Evolutionary conservation across 2,113 vertebrate species (phyloP), one percentile per base, ranked within the genome.

Genomic region (Calyptommatus sinebrachiatus): DNA sequence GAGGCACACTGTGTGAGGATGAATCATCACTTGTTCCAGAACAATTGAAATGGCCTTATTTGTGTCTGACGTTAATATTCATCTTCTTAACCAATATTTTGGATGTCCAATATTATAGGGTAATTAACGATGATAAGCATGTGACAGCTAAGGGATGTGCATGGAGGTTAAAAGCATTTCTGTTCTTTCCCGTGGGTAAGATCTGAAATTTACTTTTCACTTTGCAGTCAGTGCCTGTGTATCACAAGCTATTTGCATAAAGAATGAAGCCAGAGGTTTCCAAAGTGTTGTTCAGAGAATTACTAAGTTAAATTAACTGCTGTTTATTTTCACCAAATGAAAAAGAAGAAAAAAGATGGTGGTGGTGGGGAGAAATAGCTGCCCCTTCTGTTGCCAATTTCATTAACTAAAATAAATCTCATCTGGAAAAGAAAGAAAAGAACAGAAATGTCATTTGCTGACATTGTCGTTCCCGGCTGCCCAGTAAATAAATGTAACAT

Each of bases 401-500:
- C 90, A 91, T 90, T 80, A 84, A 83, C 86, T 88, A 87, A 91
- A 94, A 89, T 68, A 92, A 76, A 91, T 88, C 80, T 91, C 87
- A 77, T 71, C 79, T 41, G 41, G 28, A 82, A 81, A 80, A 80
- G 20, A 48, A 82, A 86, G 82, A 81, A 91, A 81, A 80, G 79
- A 91, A 89, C 84, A 88, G 84, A 93, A 93, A 93, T 93, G 90
- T 90, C 89, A 91, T 87, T 89, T 91, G 80, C 81, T 84, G 83
- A 85, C 89, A 89, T 61, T 90, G 87, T 93, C 90, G 87, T 92
- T 92, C 90, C 90, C 82, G 83, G 84, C 78, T 91, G 87, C 79
- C 94, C 88, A 88, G 87, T 93, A 94, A 95, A 95, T 90, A 95
- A 95, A 93, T 73, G 88, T 82, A 90, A 86, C 76, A 74, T 90